Evolutionary conservation across 2,888 invertebrate genomes (phyloP), one percentile per base, ranked within the genome.

Genomic region (Erebia palarica): DNA sequence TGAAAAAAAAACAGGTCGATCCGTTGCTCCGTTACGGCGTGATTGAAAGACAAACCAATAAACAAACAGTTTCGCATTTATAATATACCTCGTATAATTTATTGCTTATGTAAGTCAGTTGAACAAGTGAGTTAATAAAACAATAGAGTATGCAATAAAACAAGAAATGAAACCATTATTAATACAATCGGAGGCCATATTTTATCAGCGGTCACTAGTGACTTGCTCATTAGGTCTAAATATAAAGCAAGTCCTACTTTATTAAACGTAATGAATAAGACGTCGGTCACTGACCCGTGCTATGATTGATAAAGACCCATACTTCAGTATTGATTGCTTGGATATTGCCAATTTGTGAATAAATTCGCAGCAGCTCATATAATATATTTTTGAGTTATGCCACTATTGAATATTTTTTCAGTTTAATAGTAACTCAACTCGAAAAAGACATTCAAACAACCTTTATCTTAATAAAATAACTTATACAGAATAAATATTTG

Each of bases 201-300:
- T 68, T 69, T 73, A 73, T 73, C 71, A 69, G 73, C 68, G 73
- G 71, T 66, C 65, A 63, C 65, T 65, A 58, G 13, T 47, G 61
- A 64, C 51, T 51, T 44, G 65, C 36, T 68, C 58, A 64, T 73
- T 69, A 69, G 11, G 51, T 73, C 65, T 71, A 71, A 73, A 73
- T 69, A 71, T 73, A 73, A 36, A 71, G 63, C 53, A 59, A 73
- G 68, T 58, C 63, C 44, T 69, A 66, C 58, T 69, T 73, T 63
- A 73, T 71, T 78, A 76, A 76, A 78, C 75, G 73, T 65, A 76
- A 73, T 73, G 75, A 74, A 77, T 74, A 77, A 77, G 51, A 42
- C 75, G 63, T 68, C 74, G 79, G 77, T 74, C 78, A 70, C 63
- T 78, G 79, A 81, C 78, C 81, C 75, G 72, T 74, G 75, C 47